phyloP scores from a whole-genome alignment of 1,140 invertebrate genomes.

The Lerema accius region DNA sequence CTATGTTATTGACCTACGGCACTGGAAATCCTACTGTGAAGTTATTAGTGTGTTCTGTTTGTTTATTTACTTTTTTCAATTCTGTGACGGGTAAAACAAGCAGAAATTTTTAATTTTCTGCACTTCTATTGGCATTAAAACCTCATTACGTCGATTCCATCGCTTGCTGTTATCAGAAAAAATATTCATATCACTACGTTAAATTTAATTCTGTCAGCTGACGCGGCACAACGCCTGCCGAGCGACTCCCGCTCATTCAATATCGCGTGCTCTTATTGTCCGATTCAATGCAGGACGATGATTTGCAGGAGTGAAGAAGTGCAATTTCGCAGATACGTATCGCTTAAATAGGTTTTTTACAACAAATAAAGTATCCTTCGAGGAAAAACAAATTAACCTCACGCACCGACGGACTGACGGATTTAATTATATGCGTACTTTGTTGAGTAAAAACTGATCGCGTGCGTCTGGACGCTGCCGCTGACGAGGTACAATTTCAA shows the following conservation, averaged over 20 bases:
- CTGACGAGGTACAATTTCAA: slow-evolving; percentile 10
- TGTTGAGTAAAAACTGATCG: slow-evolving; percentile 26
- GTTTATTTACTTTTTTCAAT: no score
- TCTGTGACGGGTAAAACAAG: not conserved
- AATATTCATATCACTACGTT: not conserved
- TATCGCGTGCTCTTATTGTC: slow-evolving; percentile 19
- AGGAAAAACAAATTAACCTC: slow-evolving; percentile 48
- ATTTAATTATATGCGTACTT: slow-evolving; percentile 46
- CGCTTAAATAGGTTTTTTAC: slow-evolving; percentile 34
- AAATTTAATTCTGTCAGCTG: slow-evolving; percentile 23
- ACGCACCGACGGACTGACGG: slow-evolving; percentile 41
- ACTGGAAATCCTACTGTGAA: no score
- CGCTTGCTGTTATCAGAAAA: not conserved
- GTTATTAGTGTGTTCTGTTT: no score
- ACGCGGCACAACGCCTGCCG: slow-evolving; percentile 2
- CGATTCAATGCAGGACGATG: slow-evolving; percentile 14
- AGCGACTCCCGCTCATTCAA: slow-evolving; percentile 20
- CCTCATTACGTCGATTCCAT: not conserved
- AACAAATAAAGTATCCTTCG: slow-evolving; percentile 36
- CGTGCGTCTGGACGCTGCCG: slow-evolving; percentile 14
- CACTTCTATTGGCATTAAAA: not conserved
- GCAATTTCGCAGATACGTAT: slow-evolving; percentile 32
- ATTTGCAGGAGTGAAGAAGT: slow-evolving; percentile 27
- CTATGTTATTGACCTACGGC: no score
- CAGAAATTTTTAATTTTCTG: not conserved